Conservation (phyloP, 2,888 invertebrate genomes). For the Lasioglossum zephyrum region DNA sequence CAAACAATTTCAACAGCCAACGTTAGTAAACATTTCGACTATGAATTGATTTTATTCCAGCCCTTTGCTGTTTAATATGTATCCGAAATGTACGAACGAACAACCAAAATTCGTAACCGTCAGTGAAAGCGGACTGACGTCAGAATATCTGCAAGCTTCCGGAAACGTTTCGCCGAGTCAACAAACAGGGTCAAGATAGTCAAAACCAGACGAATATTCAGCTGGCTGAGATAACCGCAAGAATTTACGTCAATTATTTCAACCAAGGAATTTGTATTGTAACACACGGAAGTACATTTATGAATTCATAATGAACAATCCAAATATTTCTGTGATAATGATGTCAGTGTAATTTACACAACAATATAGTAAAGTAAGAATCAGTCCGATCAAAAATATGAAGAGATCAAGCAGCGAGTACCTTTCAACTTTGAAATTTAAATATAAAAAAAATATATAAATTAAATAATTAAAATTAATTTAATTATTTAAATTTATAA, state of each 20-base stretch:
- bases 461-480: no score
- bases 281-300: background rate
- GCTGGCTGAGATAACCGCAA: background rate
- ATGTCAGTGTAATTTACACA: background rate
- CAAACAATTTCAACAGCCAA: background rate
- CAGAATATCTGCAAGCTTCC: background rate
- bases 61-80: background rate
- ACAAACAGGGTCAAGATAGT: background rate
- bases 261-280: background rate
- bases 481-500: no score
- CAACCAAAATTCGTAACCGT: background rate
- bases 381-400: background rate
- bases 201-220: background rate
- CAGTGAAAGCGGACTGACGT: background rate
- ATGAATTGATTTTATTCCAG: background rate
- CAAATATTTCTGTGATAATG: background rate
- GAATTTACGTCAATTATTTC: background rate
- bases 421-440: background rate
- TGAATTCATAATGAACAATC: background rate
- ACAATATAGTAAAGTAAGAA: background rate
- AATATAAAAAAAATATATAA: no score
- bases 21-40: background rate
- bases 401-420: background rate
- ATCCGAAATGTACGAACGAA: background rate
- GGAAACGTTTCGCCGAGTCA: background rate